Evolutionary conservation across 2,113 vertebrate genomes (phyloP).

Genomic region (Nasalis larvatus): DNA sequence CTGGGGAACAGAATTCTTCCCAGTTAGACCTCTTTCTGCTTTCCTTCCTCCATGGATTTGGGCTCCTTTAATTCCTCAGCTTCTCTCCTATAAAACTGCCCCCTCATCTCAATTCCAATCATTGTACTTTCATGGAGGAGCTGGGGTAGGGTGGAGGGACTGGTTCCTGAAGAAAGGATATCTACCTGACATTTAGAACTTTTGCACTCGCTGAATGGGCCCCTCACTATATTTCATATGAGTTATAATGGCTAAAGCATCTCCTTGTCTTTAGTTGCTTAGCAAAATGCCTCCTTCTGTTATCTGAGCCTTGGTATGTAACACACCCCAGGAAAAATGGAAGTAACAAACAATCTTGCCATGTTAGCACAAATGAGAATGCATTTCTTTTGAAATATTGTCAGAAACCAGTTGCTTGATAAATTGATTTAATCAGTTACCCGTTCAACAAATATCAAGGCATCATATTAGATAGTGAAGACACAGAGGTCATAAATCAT

Average conservation of each 20-base stretch:
- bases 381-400: background rate
- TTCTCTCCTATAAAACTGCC: background rate
- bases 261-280: background rate
- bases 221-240: background rate
- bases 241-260: background rate
- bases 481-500: background rate
- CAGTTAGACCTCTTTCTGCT: background rate
- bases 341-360: background rate
- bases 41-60: background rate
- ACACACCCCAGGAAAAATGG: background rate
- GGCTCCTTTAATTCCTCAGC: background rate
- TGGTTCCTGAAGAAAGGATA: background rate
- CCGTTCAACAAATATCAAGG: background rate
- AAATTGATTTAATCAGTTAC: background rate
- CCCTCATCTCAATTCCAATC: background rate
- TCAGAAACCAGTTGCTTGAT: background rate
- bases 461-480: background rate
- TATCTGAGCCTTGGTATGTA: background rate
- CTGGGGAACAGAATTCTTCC: background rate
- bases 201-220: background rate
- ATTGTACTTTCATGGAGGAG: background rate
- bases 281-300: constrained; percentile 27
- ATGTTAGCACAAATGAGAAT: background rate
- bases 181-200: background rate
- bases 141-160: background rate